Conservation (phyloP, 2,888 invertebrate species). For the Leucophenga maculata region DNA sequence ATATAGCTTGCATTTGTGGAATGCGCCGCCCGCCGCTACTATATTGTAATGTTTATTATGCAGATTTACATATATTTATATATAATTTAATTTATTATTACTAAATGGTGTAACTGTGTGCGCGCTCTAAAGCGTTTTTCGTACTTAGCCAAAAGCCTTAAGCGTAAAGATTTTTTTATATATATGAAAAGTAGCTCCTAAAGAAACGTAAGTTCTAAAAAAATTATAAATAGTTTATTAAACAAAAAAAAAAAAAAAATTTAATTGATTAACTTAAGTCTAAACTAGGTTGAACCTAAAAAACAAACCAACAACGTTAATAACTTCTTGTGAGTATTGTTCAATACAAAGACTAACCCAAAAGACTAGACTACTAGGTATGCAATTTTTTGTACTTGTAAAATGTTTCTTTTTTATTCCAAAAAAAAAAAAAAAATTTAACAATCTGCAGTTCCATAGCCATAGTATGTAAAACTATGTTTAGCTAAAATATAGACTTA, state of each 20-base stretch:
- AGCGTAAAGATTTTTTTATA: not conserved
- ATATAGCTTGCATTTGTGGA: conserved; percentile 15
- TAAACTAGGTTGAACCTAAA: conserved; percentile 10
- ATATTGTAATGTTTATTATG: not conserved
- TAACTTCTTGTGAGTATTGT: conserved; percentile 21
- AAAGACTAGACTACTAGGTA: conserved; percentile 23
- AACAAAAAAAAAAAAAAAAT: not conserved
- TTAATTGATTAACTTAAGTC: not conserved
- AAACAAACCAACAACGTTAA: not conserved
- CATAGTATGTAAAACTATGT: not conserved
- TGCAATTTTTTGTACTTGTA: not conserved
- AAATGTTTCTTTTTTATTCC: not conserved
- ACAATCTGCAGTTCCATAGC: not conserved
- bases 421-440: too few relatives aligned
- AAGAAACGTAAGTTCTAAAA: not conserved
- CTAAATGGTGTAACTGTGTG: not conserved
- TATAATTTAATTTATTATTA: not conserved
- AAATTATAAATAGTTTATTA: not conserved
- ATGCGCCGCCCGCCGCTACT: conserved; percentile 10
- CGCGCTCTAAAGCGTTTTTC: conserved; percentile 9
- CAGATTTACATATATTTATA: not conserved
- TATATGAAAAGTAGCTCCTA: not conserved
- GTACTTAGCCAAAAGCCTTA: conserved; percentile 15
- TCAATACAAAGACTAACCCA: conserved; percentile 27
- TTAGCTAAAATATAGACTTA: not conserved